These are phyloP conservation scores for Torymus aiolomorphi DNA, from an alignment of 2,888 invertebrate genomes.

Conservation along the genomic window DNA sequence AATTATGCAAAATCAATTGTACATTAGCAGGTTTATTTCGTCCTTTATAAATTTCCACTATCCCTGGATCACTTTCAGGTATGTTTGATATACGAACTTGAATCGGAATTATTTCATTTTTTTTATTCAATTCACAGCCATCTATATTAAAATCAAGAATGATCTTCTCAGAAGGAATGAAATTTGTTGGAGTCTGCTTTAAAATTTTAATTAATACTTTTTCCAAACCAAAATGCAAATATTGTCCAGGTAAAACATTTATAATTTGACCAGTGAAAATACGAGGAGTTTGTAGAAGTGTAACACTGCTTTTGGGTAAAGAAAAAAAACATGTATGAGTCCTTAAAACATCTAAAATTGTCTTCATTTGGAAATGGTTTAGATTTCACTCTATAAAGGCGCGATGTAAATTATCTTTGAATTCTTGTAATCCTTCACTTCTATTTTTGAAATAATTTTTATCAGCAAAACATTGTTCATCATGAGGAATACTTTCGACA, in stretches of 20 bases:
- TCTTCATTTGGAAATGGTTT: too few species aligned
- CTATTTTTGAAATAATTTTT: too few species aligned
- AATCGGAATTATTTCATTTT: constrained; percentile 2
- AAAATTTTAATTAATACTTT: not conserved
- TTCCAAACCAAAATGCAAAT: not conserved
- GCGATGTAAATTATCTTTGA: too few species aligned
- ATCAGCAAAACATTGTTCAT: too few species aligned
- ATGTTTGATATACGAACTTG: constrained; percentile 11
- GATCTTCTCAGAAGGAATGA: not conserved
- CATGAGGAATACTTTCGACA: too few species aligned
- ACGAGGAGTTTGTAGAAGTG: not conserved
- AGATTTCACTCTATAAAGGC: too few species aligned
- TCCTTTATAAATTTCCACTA: not conserved
- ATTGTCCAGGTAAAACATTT: not conserved
- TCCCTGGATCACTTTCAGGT: not conserved
- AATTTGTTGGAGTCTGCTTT: not conserved
- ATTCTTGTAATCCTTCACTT: too few species aligned
- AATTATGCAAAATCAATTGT: not conserved
- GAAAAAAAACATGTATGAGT: not conserved
- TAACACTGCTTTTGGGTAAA: not conserved
- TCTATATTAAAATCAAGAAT: constrained; percentile 10
- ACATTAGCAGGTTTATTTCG: not conserved
- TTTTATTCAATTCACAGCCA: constrained; percentile 16
- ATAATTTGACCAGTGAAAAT: not conserved
- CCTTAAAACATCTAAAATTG: not conserved